Conservation (phyloP, 2,113 vertebrate species). For the Stegastes partitus region DNA sequence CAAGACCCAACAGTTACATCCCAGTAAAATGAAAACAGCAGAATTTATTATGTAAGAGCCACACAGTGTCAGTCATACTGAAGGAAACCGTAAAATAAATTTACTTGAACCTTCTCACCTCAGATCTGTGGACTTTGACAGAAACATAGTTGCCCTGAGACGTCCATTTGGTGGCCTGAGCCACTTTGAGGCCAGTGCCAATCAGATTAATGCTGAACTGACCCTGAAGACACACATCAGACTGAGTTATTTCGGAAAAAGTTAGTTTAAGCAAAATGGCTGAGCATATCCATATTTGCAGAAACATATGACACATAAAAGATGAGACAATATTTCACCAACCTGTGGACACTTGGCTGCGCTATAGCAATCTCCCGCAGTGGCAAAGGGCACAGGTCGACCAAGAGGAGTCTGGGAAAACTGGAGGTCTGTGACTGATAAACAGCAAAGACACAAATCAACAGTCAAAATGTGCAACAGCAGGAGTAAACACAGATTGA, state of each 20-base stretch:
- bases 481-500: conserved; percentile 41
- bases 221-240: conserved; percentile 82
- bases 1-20: not conserved
- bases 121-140: conserved; percentile 91
- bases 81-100: not conserved
- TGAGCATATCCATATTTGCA: not conserved
- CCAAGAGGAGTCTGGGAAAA: conserved; percentile 90
- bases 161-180: conserved; percentile 90
- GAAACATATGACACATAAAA: not conserved
- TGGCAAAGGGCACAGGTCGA: conserved; percentile 90
- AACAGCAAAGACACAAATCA: conserved; percentile 58
- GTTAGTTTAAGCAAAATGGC: not conserved
- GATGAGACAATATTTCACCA: conserved; percentile 20
- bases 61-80: not conserved
- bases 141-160: conserved; percentile 93
- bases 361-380: conserved; percentile 94
- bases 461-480: conserved; percentile 41
- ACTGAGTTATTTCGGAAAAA: not conserved
- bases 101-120: conserved; percentile 81
- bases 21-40: not conserved
- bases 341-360: conserved; percentile 94
- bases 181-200: conserved; percentile 92
- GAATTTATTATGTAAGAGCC: not conserved
- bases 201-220: conserved; percentile 96
- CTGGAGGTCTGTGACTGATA: conserved; percentile 89